These are phyloP conservation scores for Echinops telfairi DNA, from an alignment of 2,113 vertebrate genomes.

Conservation along the genomic window DNA sequence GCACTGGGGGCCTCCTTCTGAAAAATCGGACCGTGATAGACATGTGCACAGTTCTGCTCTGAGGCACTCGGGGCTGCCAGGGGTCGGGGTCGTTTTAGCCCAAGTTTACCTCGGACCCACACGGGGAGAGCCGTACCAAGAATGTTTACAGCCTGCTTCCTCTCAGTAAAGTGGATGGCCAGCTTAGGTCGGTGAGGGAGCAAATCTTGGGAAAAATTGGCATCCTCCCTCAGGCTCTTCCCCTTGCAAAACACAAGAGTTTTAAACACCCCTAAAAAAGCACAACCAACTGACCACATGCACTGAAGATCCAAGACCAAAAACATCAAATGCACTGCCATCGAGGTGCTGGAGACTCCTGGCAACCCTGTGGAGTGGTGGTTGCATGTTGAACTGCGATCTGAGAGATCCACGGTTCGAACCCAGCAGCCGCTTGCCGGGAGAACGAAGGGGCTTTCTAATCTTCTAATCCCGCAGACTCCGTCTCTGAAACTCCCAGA, in stretches of 20 bases:
- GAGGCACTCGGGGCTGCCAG: background rate
- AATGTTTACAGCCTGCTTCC: background rate
- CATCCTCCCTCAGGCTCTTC: background rate
- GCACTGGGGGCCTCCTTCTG: background rate
- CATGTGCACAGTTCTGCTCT: background rate
- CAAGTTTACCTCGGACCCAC: background rate
- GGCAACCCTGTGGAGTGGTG: too few relatives aligned
- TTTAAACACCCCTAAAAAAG: too few relatives aligned
- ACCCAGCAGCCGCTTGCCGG: too few relatives aligned
- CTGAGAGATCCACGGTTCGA: too few relatives aligned
- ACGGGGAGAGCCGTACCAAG: background rate
- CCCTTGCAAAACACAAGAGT: background rate
- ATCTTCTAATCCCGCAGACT: too few relatives aligned
- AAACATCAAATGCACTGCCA: too few relatives aligned
- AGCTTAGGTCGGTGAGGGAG: too few relatives aligned
- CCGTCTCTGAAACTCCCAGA: too few relatives aligned
- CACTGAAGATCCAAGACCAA: background rate
- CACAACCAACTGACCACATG: background rate
- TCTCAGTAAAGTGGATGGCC: background rate
- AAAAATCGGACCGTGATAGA: background rate
- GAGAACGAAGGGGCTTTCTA: too few relatives aligned
- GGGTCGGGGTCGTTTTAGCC: background rate
- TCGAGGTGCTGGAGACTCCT: too few relatives aligned
- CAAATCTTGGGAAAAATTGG: background rate
- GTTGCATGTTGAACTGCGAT: too few relatives aligned